Evolutionary conservation across 1,140 invertebrate genomes (phyloP).

Genomic region (Caerostris extrusa): DNA sequence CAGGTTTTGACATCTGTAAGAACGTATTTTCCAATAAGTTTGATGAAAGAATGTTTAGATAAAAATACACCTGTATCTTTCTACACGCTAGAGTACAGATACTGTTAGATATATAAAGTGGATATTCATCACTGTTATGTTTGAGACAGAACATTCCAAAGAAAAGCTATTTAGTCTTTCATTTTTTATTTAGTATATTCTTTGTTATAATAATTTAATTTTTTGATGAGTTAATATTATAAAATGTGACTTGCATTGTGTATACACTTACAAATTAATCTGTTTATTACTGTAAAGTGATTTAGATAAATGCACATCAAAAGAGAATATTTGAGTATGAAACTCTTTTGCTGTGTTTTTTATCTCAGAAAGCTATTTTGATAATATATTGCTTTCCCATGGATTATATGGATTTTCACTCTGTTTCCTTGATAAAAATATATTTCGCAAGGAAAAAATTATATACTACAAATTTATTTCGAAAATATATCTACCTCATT

Average conservation of each 20-base stretch:
- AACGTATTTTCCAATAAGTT: constrained; percentile 77
- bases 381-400: not conserved
- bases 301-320: too few relatives aligned
- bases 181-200: not conserved
- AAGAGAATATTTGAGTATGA: not conserved
- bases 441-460: too few relatives aligned
- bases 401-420: not conserved
- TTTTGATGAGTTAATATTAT: not conserved
- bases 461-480: too few relatives aligned
- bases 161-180: constrained; percentile 32
- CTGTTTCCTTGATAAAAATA: too few relatives aligned
- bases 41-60: constrained; percentile 76
- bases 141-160: constrained; percentile 65
- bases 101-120: constrained; percentile 69
- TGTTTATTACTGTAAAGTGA: too few relatives aligned
- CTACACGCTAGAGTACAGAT: constrained; percentile 69
- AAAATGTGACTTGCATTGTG: not conserved
- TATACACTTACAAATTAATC: not conserved
- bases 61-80: constrained; percentile 72
- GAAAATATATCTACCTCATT: too few relatives aligned
- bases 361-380: not conserved
- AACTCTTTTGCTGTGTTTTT: not conserved
- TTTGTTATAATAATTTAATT: not conserved
- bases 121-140: constrained; percentile 69
- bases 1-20: constrained; percentile 75